These are phyloP conservation scores for Caenorhabditis afra DNA, from an alignment of 2,888 invertebrate species.

Conservation along the genomic window DNA sequence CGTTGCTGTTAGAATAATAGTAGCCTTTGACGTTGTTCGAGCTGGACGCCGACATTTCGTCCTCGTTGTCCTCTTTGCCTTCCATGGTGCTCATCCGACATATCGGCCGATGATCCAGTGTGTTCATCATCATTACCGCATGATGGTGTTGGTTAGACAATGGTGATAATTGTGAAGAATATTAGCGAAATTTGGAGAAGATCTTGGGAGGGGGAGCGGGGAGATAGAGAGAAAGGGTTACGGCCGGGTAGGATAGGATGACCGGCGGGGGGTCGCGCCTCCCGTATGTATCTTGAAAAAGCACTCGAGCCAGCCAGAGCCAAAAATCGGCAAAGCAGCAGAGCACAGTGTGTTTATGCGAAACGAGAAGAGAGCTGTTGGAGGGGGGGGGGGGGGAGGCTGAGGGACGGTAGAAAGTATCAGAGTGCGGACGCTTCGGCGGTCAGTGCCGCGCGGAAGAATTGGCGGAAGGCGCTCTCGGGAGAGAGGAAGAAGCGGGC, in stretches of 20 bases:
- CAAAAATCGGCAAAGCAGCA: constrained; percentile 6
- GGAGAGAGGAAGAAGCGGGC: neutral
- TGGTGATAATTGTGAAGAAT: neutral
- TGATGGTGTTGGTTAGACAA: neutral
- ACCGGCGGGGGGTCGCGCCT: constrained; percentile 31
- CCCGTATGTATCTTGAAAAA: constrained; percentile 53
- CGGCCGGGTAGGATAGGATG: constrained; percentile 28
- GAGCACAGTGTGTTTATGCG: constrained; percentile 45
- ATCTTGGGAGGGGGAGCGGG: neutral
- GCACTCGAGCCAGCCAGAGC: constrained; percentile 40
- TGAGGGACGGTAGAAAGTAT: constrained; percentile 27
- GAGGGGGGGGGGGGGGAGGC: too few species aligned
- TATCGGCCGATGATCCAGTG: constrained; percentile 60
- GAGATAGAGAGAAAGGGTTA: constrained; percentile 6
- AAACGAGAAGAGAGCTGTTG: constrained; percentile 1
- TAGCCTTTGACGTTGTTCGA: constrained; percentile 40
- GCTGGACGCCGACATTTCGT: constrained; percentile 18
- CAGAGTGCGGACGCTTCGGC: constrained; percentile 7
- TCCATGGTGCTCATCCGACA: constrained; percentile 61
- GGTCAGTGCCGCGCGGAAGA: constrained; percentile 13
- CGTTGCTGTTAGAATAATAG: constrained; percentile 44
- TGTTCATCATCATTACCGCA: constrained; percentile 54
- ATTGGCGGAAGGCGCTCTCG: constrained; percentile 12
- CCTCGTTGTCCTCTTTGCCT: constrained; percentile 34
- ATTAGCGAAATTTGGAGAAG: constrained; percentile 23